Evolutionary conservation across 2,888 invertebrate genomes (phyloP), one percentile per base, ranked within the genome.

Genomic region (Cephalotes varians): DNA sequence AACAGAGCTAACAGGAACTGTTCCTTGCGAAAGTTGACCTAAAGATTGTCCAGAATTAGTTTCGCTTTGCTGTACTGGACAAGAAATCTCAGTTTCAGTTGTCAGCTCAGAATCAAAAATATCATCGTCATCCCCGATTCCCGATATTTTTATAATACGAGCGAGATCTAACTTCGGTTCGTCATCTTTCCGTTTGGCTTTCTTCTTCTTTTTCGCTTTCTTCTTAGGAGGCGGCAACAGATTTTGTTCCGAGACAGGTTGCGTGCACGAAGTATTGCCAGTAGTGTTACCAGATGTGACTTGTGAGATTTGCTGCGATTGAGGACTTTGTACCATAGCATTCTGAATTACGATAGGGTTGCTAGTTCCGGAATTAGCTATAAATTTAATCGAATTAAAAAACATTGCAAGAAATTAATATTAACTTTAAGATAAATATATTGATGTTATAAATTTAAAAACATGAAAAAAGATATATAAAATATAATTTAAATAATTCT

Each of bases 61-160:
- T 73, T 92, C 93, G 12, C 34, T 79, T 12, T 89, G 87, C 81
- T 91, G 91, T 58, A 88, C 81, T 72, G 91, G 87, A 81, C 90
- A 83, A 64, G 90, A 73, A 31, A 89, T 83, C 21, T 93, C 93
- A 37, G 92, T 85, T 83, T 94, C 94, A 25, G 90, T 85, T 54
- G 90, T 86, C 62, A 94, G 89, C 83, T 94, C 94, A 67, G 88
- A 93, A 82, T 94, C 94, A 88, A 95, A 95, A 60, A 96, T 95
- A 86, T 96, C 96, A 87, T 97, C 97, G 85, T 96, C 96, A 86
- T 97, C 97, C 73, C 96, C 97, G 85, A 96, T 96, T 81, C 97
- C 96, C 69, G 97, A 97, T 84, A 97, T 95, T 93, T 97, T 97
- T 96, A 97, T 97, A 54, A 97, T 96, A 94, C 96, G 97, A 74